phyloP scores from a whole-genome alignment of 2,113 vertebrate species.

The Cyprinodon tularosa region DNA sequence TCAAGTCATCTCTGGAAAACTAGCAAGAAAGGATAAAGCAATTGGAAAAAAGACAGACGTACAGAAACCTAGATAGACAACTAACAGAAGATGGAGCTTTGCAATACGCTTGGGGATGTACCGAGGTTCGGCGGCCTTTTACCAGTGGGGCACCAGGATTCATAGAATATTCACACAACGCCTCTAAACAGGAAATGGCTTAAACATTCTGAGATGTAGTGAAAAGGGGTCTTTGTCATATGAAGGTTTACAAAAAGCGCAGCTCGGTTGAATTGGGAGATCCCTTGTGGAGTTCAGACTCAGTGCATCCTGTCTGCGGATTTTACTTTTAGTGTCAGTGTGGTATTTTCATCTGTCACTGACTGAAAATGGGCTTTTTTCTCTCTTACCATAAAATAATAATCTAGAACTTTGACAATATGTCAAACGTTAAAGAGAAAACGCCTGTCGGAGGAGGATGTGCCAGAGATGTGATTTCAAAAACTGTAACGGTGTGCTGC shows the following conservation, averaged over 20 bases:
- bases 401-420: conserved; percentile 40
- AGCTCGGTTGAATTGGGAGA: conserved; percentile 12
- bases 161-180: conserved; percentile 10
- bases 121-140: conserved; percentile 11
- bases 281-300: conserved; percentile 1
- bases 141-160: conserved; percentile 11
- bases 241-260: conserved; percentile 20
- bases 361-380: not conserved
- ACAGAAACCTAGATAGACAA: conserved; percentile 10
- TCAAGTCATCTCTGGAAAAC: conserved; percentile 13
- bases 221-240: conserved; percentile 9
- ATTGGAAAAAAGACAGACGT: not conserved
- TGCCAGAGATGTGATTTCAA: conserved; percentile 25
- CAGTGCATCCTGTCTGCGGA: not conserved
- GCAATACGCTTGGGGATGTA: conserved; percentile 26
- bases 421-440: conserved; percentile 43
- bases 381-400: conserved; percentile 8
- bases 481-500: conserved; percentile 8
- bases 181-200: conserved; percentile 1
- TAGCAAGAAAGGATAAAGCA: conserved; percentile 10
- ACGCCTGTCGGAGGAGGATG: conserved; percentile 25
- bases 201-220: not conserved
- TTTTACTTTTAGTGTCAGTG: conserved; percentile 25
- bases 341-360: conserved; percentile 10
- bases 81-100: conserved; percentile 25